Evolutionary conservation across 2,113 vertebrate genomes (phyloP), one percentile per base, ranked within the genome.

Genomic region (Embiotoca jacksoni): DNA sequence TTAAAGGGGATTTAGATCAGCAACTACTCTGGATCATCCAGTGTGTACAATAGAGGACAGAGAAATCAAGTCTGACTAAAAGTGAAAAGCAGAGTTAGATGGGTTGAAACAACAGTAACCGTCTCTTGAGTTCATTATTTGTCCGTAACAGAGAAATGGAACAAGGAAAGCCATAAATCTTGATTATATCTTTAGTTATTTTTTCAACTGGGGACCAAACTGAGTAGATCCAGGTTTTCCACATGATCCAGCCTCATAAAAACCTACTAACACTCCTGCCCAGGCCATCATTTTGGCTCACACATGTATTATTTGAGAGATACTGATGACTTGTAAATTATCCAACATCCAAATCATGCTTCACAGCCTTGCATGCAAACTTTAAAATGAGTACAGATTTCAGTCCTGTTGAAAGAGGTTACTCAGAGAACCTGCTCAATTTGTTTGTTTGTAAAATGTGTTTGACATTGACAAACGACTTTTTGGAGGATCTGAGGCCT

Each of bases 141-240:
- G 66, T 64, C 50, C 23, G 1, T 56, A 44, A 13, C 53, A 50
- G 63, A 49, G 54, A 75, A 76, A 73, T 67, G 11, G 55, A 78
- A 55, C 33, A 72, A 71, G 57, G 10, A 60, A 63, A 66, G 59
- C 67, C 54, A 59, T 74, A 68, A 69, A 75, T 85, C 71, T 80
- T 65, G 41, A 59, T 80, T 73, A 55, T 77, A 59, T 82, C 41
- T 11, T 46, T 52, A 36, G 54, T 52, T 57, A 16, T 15, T 16
- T 54, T 79, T 61, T 57, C 76, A 75, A 23, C 37, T 44, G 44
- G 14, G 32, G 49, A 66, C 41, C 16, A 80, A 41, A 49, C 39
- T 44, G 7, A 75, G 16, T 50, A 46, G 39, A 63, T 75, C 3
- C 6, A 59, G 3, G 23, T 37, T 47, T 52, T 64, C 39, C 10